A percentile compares a stretch with the other conserved stretches of the same genome.
These are phyloP conservation scores for Pholis gunnellus DNA, from an alignment of 2,113 vertebrate species.

Conservation along the genomic window DNA sequence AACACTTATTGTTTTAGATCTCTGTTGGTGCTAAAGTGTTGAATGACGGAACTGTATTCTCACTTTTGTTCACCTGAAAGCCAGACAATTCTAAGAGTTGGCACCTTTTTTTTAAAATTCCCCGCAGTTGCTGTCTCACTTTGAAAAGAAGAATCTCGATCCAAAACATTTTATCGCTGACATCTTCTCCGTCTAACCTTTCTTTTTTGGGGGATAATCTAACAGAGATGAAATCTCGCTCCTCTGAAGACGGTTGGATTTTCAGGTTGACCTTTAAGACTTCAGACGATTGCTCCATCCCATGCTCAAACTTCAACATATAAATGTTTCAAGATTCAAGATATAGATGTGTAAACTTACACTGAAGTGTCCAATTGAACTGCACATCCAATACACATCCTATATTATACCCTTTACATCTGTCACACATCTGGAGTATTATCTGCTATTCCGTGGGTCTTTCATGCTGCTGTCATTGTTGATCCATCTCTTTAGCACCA, in stretches of 20 bases:
- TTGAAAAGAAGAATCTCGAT: constrained; percentile 29
- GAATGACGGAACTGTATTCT: background rate
- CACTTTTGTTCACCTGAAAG: background rate
- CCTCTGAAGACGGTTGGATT: constrained; percentile 60
- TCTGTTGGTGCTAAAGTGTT: background rate
- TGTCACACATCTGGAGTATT: constrained; percentile 54
- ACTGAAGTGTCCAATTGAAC: constrained; percentile 36
- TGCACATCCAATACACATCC: constrained; percentile 12
- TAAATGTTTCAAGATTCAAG: constrained; percentile 51
- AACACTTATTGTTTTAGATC: background rate
- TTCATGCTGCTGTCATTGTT: constrained; percentile 68
- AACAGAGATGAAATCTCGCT: constrained; percentile 65
- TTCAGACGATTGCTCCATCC: constrained; percentile 55
- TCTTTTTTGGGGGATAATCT: constrained; percentile 69
- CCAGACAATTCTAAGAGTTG: background rate
- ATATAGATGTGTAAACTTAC: constrained; percentile 23
- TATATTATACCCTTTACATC: background rate
- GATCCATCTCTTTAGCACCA: constrained; percentile 72
- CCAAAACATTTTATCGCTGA: constrained; percentile 42
- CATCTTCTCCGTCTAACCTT: constrained; percentile 70
- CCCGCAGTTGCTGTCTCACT: constrained; percentile 2
- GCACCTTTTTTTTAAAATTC: constrained; percentile 22
- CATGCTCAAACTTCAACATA: constrained; percentile 46
- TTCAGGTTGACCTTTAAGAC: constrained; percentile 75
- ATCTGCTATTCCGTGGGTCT: constrained; percentile 33